phyloP scores from a whole-genome alignment of 2,888 invertebrate genomes.

The Meloe dianella region DNA sequence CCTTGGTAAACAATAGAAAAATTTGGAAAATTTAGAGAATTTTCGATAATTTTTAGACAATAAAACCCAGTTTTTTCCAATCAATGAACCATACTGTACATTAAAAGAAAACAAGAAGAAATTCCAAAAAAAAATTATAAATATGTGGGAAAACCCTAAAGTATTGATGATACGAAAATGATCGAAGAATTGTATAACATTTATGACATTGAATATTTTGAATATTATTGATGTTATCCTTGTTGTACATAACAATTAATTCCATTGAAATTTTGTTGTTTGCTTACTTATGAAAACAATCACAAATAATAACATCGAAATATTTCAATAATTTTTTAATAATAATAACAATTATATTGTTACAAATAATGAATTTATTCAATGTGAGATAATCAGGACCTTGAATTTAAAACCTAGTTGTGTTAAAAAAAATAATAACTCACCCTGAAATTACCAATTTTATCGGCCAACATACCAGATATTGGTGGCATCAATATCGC shows the following conservation, averaged over 20 bases:
- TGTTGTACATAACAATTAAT: neutral
- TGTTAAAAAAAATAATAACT: slow-evolving; percentile 37
- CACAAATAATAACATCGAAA: neutral
- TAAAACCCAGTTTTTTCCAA: neutral
- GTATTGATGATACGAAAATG: too few species aligned
- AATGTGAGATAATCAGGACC: slow-evolving; percentile 1
- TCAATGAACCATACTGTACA: too few species aligned
- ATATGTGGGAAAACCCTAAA: too few species aligned
- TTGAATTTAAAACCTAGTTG: neutral
- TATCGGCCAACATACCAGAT: slow-evolving; percentile 78
- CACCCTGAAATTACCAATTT: slow-evolving; percentile 82
- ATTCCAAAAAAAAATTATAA: too few species aligned
- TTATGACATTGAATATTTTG: neutral
- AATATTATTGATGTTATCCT: neutral
- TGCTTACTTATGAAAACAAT: neutral
- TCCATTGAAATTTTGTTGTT: neutral
- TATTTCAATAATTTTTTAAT: neutral
- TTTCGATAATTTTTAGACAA: too few species aligned
- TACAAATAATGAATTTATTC: neutral
- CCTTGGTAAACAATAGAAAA: neutral
- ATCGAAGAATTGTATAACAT: neutral
- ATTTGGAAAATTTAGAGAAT: neutral
- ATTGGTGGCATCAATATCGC: slow-evolving; percentile 80
- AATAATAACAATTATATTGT: neutral
- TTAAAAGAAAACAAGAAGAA: too few species aligned